Base-by-base conservation (phyloP, 2,888 invertebrate species). In the Chironomus riparius region DNA sequence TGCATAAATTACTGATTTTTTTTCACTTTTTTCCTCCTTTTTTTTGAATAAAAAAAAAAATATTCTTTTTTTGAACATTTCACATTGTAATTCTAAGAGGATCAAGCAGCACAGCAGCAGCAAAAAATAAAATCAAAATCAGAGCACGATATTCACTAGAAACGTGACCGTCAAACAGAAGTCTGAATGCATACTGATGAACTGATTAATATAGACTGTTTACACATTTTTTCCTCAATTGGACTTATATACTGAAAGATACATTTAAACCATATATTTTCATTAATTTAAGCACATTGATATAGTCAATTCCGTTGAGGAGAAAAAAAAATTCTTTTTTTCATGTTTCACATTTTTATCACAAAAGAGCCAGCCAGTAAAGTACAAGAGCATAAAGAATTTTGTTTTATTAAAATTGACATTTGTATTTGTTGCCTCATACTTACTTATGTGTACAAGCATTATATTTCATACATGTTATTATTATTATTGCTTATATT, bases 211-310 rank as follows among this genome's bases (percentile, higher is more conserved):
- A 50, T 15, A 22, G 65, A 74, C 74, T 68, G 72, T 72, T 72
- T 72, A 72, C 72, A 72, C 62, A 72, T 72, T 74, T 68, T 74
- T 48, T 68, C 68, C 74, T 74, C 68, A 68, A 74, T 74, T 74
- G 74, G 68, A 68, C 74, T 74, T 74, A 68, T 74, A 74, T 74
- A 74, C 73, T 15, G 38, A 24, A 61, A 47, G 73, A 73, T 61
- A 73, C 73, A 73, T 73, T 73, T 73, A 73, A 72, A 73, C 38
- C 62, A 73, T 70, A 65, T 47, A 47, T 73, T 73, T 74, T 68
- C 74, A 74, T 74, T 68, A 74, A 74, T 68, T 74, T 62, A 68
- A 74, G 48, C 24, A 24, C 65, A 65, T 65, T 65, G 65, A 65
- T 65, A 65, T 65, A 24, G 65, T 65, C 65, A 65, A 65, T 65